Evolutionary conservation across 2,797 vertebrate genomes (phyloP).

Genomic region (Spatula clypeata): DNA sequence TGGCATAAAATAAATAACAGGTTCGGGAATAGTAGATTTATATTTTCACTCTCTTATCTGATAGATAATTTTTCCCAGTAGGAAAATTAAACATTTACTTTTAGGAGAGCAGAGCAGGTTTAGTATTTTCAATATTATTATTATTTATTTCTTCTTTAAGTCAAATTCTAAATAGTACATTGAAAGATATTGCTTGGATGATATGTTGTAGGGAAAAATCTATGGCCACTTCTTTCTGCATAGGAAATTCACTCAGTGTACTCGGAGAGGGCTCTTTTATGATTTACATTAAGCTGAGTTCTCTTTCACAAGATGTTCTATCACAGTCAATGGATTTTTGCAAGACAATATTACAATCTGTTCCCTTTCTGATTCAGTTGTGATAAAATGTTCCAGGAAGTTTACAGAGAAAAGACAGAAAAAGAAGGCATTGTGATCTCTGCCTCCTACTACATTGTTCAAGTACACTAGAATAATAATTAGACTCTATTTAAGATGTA

Average conservation of each 20-base stretch:
- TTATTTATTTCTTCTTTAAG: not conserved
- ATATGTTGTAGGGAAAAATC: not conserved
- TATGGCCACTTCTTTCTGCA: not conserved
- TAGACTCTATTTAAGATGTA: not conserved
- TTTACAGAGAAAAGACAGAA: not conserved
- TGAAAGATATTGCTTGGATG: not conserved
- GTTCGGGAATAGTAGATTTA: not conserved
- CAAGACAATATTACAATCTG: not conserved
- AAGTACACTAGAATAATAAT: not conserved
- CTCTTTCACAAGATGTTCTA: not conserved
- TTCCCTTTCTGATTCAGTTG: not conserved
- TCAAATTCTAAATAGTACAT: not conserved
- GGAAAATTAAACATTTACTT: not conserved
- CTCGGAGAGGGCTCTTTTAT: not conserved
- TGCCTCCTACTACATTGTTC: not conserved
- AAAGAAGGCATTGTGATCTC: not conserved
- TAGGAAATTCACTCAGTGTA: not conserved
- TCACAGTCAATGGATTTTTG: slow-evolving; percentile 26
- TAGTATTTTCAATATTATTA: not conserved
- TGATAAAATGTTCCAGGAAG: slow-evolving; percentile 9
- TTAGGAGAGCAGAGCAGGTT: not conserved
- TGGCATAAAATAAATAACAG: not conserved
- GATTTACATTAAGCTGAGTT: not conserved
- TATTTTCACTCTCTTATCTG: not conserved
- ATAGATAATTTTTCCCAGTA: not conserved